A percentile compares a stretch with the other conserved stretches of the same genome.
These are phyloP conservation scores for Thymallus thymallus DNA, from an alignment of 2,113 vertebrate genomes.

Conservation along the genomic window DNA sequence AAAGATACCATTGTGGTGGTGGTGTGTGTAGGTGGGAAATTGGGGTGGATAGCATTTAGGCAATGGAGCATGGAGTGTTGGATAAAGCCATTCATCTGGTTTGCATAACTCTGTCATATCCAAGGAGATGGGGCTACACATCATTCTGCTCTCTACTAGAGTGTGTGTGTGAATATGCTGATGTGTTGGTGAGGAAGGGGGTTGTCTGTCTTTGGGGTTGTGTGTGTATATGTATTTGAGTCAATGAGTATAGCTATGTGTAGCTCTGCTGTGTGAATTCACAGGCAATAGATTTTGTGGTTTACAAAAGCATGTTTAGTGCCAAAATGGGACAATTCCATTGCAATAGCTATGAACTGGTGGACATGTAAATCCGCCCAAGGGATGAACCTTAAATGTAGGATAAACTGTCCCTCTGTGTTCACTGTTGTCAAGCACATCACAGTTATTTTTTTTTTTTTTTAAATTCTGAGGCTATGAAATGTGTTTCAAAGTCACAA, in stretches of 20 bases:
- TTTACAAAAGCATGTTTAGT: too few relatives aligned
- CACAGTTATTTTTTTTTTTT: neutral
- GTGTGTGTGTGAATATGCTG: too few relatives aligned
- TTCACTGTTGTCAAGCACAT: neutral
- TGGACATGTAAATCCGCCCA: too few relatives aligned
- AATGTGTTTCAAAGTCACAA: neutral
- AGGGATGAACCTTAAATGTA: too few relatives aligned
- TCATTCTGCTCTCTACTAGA: slow-evolving; percentile 49
- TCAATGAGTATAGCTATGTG: too few relatives aligned
- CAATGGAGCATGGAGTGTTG: slow-evolving; percentile 9
- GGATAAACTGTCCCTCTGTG: neutral
- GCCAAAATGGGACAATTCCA: too few relatives aligned
- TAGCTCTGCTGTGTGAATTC: too few relatives aligned
- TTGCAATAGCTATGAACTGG: too few relatives aligned
- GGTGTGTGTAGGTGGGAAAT: neutral
- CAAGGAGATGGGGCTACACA: slow-evolving; percentile 46
- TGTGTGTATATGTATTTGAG: too few relatives aligned
- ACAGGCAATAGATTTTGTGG: too few relatives aligned
- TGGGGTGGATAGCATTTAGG: slow-evolving; percentile 13
- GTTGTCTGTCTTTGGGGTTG: too few relatives aligned
- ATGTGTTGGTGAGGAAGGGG: too few relatives aligned
- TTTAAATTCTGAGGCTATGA: neutral
- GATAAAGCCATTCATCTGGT: slow-evolving; percentile 44
- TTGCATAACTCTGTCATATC: slow-evolving; percentile 52
- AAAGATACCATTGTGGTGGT: neutral